Percentiles rank a stretch among this genome's conserved stretches.
Conservation (phyloP, 2,888 invertebrate genomes). For the Diarsia dahlii region DNA sequence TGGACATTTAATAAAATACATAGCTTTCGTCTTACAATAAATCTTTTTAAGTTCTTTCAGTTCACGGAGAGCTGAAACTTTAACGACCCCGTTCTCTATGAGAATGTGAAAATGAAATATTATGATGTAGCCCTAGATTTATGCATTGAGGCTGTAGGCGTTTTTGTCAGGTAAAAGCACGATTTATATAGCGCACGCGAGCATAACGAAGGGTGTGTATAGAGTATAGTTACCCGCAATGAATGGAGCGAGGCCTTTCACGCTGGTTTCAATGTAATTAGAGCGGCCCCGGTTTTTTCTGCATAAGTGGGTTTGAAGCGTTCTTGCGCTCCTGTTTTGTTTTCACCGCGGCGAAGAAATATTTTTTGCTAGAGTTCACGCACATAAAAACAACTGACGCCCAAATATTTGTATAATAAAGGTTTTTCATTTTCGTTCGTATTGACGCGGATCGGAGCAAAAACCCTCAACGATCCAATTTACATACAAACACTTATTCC, state of each 20-base stretch:
- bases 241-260: constrained; percentile 83
- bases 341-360: constrained; percentile 67
- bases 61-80: constrained; percentile 57
- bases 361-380: constrained; percentile 65
- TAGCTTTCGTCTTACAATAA: constrained; percentile 57
- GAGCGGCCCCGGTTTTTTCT: constrained; percentile 82
- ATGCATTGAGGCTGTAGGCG: constrained; percentile 58
- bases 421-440: constrained; percentile 61
- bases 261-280: constrained; percentile 87
- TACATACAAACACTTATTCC: constrained; percentile 65
- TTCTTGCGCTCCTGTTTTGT: constrained; percentile 76
- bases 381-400: constrained; percentile 61
- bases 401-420: constrained; percentile 61
- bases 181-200: constrained; percentile 69
- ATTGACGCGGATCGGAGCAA: constrained; percentile 47
- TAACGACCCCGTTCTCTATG: constrained; percentile 44
- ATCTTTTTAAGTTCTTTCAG: constrained; percentile 57
- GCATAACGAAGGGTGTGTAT: constrained; percentile 70
- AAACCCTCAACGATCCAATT: constrained; percentile 62
- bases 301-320: constrained; percentile 83
- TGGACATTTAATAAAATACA: constrained; percentile 67
- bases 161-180: constrained; percentile 68
- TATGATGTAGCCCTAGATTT: constrained; percentile 52
- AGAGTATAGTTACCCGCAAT: constrained; percentile 77
- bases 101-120: constrained; percentile 54